Conservation (phyloP, 2,888 invertebrate genomes). For the Epinotia brunnichana region DNA sequence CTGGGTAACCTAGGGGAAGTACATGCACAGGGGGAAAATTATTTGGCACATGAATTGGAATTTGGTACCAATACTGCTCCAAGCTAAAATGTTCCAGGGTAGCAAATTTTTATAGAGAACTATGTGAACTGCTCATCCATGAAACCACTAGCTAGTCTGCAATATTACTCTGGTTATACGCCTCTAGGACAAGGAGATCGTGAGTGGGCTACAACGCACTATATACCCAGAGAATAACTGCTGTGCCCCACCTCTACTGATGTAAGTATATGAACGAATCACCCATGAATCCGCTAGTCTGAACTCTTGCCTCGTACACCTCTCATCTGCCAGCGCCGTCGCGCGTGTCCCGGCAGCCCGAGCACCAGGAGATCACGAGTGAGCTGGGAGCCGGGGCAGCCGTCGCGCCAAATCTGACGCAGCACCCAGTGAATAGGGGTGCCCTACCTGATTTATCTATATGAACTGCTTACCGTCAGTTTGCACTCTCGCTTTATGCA, state of each 20-base stretch:
- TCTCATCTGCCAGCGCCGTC: conserved; percentile 66
- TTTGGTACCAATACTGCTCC: not conserved
- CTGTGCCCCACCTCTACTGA: too few species aligned
- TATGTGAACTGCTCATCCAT: conserved; percentile 59
- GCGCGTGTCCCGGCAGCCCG: conserved; percentile 75
- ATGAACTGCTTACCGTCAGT: conserved; percentile 57
- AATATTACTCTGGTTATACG: conserved; percentile 30
- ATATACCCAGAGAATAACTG: conserved; percentile 46
- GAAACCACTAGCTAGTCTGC: conserved; percentile 57
- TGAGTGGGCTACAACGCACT: conserved; percentile 25
- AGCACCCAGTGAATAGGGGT: too few species aligned
- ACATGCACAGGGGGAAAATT: too few species aligned
- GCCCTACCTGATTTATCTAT: too few species aligned
- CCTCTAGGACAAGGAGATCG: too few species aligned
- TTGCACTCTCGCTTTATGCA: conserved; percentile 56
- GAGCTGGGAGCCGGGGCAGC: conserved; percentile 66
- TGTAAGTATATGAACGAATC: conserved; percentile 45
- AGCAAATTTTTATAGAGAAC: too few species aligned
- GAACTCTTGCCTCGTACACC: conserved; percentile 56
- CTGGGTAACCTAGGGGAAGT: too few species aligned
- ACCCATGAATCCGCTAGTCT: conserved; percentile 68
- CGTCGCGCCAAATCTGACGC: conserved; percentile 60
- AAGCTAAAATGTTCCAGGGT: not conserved
- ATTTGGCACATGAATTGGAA: too few species aligned
- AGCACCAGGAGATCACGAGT: conserved; percentile 71